Evolutionary conservation across 2,113 vertebrate species (phyloP).

Genomic region (Hyperopisus bebe): DNA sequence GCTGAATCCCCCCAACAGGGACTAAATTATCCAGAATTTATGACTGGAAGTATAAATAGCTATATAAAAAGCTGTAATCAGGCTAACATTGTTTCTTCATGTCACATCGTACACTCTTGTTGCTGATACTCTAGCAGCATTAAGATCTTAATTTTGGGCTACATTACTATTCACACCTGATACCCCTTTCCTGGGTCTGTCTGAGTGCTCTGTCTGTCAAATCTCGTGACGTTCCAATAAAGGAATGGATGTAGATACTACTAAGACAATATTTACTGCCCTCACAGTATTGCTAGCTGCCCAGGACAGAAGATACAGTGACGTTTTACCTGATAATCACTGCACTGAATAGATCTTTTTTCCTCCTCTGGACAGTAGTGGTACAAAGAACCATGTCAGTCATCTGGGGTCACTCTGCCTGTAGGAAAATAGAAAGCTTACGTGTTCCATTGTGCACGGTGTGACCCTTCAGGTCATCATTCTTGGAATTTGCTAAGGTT

Average conservation of each 20-base stretch:
- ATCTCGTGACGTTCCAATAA: background rate
- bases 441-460: background rate
- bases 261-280: background rate
- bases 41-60: background rate
- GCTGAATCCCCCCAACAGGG: background rate
- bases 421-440: background rate
- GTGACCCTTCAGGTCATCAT: background rate
- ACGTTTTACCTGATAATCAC: background rate
- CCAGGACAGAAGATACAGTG: background rate
- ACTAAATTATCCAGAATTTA: background rate
- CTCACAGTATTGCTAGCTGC: background rate
- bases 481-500: background rate
- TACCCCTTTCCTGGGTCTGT: background rate
- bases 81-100: background rate
- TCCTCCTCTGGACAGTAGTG: background rate
- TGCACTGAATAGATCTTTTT: background rate
- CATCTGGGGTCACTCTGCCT: background rate
- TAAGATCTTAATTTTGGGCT: background rate
- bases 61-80: background rate
- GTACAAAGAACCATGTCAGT: background rate
- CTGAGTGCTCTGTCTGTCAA: background rate
- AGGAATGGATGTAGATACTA: background rate
- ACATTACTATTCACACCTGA: slow-evolving; percentile 11
- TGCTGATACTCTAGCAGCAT: background rate
- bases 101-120: no score